Evolutionary conservation across 2,113 vertebrate genomes (phyloP).

Genomic region (Pogonocichla stellata): DNA sequence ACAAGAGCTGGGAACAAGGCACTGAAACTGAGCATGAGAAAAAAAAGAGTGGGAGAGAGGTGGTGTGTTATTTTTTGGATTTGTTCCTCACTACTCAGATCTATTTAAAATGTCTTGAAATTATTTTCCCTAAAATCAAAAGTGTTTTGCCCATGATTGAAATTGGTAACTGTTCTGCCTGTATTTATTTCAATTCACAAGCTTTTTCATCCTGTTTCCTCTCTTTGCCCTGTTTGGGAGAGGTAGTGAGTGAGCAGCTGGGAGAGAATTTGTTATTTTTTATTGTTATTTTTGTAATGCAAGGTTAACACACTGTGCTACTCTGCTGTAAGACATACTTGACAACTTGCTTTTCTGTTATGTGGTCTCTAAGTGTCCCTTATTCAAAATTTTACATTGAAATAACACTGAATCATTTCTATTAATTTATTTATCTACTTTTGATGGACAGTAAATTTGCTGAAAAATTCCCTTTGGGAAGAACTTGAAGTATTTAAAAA

Average conservation of each 20-base stretch:
- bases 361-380: background rate
- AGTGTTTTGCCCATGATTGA: background rate
- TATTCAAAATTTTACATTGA: background rate
- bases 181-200: background rate
- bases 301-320: fast-evolving
- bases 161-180: background rate
- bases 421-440: background rate
- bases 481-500: background rate
- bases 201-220: background rate
- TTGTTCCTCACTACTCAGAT: background rate
- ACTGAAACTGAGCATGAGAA: fast-evolving
- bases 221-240: fast-evolving
- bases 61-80: background rate
- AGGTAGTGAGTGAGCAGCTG: background rate
- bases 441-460: background rate
- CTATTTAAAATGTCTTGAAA: background rate
- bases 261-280: background rate
- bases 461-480: constrained; percentile 15
- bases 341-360: background rate
- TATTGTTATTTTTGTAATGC: too few relatives aligned
- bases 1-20: background rate
- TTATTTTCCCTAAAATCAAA: background rate
- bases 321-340: background rate
- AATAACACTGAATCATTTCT: background rate
- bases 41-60: fast-evolving